Base-by-base conservation (phyloP, 2,888 invertebrate genomes). In the Cacoxenus indagator region DNA sequence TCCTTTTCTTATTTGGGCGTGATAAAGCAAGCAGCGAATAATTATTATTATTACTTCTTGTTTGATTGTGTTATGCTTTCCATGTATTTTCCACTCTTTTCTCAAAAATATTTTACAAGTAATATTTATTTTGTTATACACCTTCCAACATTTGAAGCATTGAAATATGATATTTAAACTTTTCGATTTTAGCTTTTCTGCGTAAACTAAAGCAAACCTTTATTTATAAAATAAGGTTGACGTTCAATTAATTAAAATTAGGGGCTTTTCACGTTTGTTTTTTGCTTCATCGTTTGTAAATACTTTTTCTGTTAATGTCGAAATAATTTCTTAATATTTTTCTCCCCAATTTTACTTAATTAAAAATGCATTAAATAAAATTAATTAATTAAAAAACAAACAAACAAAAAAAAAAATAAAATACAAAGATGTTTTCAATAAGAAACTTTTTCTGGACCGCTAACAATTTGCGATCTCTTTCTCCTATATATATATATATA, bases 181-280 rank as follows among this genome's bases (percentile, higher is more conserved):
- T 31, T 31, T 31, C 31, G 31, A 31, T 31, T 31, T 31, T 31
- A n/a, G 31, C 31, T 31, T 31, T 31, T 31, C 5, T 31, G 31
- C 9, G 65, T 57, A 61, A 65, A 67, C 64, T 71, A 70, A 70
- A 68, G 74, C 55, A 75, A 85, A 85, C 78, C 85, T 83, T 80
- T 85, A 85, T 85, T 86, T 85, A 85, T 85, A 85, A 85, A 86
- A 85, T 86, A 86, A 85, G 86, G 86, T 85, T 73, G 64, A 31
- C 24, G 45, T 31, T 48, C 67, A 68, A 69, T 66, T 71, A 70
- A 65, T 68, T 67, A 71, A 71, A 76, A 75, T 31, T 31, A 31
- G 31, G 6, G 9, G 5, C 9, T 64, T 57, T 74, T 68, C 57
- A 66, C 51, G 67, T 57, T 57, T 62, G 37, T 65, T 67, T 67